Base-by-base conservation (phyloP, 2,113 vertebrate genomes). In the Rhizomys pruinosus region DNA sequence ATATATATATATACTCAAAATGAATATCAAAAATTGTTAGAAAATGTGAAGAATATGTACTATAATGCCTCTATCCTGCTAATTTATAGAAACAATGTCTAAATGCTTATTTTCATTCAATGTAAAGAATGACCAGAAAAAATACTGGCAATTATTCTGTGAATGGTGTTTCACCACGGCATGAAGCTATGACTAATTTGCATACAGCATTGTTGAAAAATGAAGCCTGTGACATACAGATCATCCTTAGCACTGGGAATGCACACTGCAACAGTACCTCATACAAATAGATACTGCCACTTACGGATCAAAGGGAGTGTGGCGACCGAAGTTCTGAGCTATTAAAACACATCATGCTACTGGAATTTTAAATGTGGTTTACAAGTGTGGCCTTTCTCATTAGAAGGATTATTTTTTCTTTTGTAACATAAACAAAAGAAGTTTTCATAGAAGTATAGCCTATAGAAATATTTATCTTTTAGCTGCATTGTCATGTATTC, bases 201-300 rank as follows among this genome's bases (percentile, higher is more conserved):
- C 94, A 96, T 73, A 63, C 13, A 63, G 94, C 86, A 84, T 91
- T 87, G 93, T 39, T 97, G 88, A 84, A 97, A n/a, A 98, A 97
- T 73, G 85, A 97, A 97, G 91, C 85, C 69, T 82, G 64, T 94
- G 93, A 97, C 94, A 96, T 77, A 64, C 12, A 94, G 86, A 93
- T 92, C 93, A 97, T 97, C 95, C 94, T 78, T 96, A 95, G 89
- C 74, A 68, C 20, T 81, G 96, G 69, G 89, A 29, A 55, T 77
- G 88, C 91, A 84, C 94, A 89, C 29, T 87, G 79, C 84, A 76
- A 93, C 79, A 92, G 87, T 79, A 85, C 61, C 88, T 98, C 95
- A 77, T 73, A 77, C 93, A 97, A 97, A 98, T 61, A 98, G 95
- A 98, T 71, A 78, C 97, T 97, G 96, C 97, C 98, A 97, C 97